Conservation (phyloP, 2,888 invertebrate species). For the Laspeyria flexula region DNA sequence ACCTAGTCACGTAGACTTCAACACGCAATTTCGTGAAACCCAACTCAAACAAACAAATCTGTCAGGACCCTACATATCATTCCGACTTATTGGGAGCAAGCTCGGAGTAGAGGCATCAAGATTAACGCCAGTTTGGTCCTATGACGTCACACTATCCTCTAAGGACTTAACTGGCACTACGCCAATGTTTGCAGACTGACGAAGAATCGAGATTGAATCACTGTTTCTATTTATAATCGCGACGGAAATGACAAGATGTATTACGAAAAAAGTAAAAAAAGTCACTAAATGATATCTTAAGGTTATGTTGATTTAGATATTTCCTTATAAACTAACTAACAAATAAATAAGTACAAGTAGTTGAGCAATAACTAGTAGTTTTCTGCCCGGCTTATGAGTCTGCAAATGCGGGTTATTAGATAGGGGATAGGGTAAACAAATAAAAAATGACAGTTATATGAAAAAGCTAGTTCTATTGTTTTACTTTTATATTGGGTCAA, state of each 20-base stretch:
- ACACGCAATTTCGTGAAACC: neutral
- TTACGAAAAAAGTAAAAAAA: slow-evolving; percentile 15
- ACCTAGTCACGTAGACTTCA: neutral
- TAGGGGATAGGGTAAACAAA: too few species aligned
- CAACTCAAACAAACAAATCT: neutral
- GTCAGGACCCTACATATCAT: neutral
- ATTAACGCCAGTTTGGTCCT: slow-evolving; percentile 21
- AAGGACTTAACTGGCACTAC: slow-evolving; percentile 31
- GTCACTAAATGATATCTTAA: neutral
- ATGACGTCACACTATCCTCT: slow-evolving; percentile 41
- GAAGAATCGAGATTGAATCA: slow-evolving; percentile 45
- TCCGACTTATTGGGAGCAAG: neutral
- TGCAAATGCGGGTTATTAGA: too few species aligned
- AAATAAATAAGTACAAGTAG: too few species aligned
- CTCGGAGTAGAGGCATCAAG: slow-evolving; percentile 1
- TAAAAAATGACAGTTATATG: too few species aligned
- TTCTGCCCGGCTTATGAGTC: too few species aligned
- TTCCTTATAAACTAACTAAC: too few species aligned
- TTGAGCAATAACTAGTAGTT: too few species aligned
- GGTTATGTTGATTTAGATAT: too few species aligned
- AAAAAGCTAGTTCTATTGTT: too few species aligned
- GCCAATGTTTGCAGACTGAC: slow-evolving; percentile 37
- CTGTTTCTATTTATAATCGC: slow-evolving; percentile 32
- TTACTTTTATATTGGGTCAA: too few species aligned
- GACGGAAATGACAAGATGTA: slow-evolving; percentile 31